Conservation (phyloP, 2,888 invertebrate species). For the Neoaliturus tenellus region DNA sequence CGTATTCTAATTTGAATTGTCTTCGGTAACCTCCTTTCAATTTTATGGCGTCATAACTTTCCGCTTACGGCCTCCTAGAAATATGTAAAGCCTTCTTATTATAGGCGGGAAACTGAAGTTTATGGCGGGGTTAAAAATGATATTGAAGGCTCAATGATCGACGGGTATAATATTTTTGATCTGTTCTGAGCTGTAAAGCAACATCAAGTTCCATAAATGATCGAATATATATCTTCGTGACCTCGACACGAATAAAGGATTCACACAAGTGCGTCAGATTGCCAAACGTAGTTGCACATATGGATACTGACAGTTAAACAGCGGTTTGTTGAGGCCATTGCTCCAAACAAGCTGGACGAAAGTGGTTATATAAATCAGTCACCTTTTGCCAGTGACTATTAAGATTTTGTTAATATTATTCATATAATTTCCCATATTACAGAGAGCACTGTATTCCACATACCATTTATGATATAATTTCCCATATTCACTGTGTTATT, state of each 20-base stretch:
- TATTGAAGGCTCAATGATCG: background rate
- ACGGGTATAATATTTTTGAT: constrained; percentile 20
- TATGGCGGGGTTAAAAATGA: constrained; percentile 25
- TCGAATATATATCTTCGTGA: background rate
- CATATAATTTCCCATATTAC: no score
- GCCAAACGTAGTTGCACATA: background rate
- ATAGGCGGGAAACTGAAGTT: constrained; percentile 45
- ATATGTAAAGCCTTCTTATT: constrained; percentile 51
- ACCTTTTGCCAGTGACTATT: no score
- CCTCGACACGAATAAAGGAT: no score
- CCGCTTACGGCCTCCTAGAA: background rate
- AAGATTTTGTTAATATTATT: no score
- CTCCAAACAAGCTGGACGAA: no score
- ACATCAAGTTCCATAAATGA: background rate
- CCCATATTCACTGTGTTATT: no score
- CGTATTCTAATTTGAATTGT: constrained; percentile 39
- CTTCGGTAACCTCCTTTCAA: constrained; percentile 44
- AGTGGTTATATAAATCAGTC: no score
- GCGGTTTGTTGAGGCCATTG: no score
- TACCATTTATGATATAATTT: no score
- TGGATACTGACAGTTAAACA: no score
- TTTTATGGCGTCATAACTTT: constrained; percentile 47
- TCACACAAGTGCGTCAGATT: no score
- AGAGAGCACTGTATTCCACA: no score
- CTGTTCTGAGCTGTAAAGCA: background rate